Conservation (phyloP, 2,113 vertebrate genomes). For the Nestor notabilis region DNA sequence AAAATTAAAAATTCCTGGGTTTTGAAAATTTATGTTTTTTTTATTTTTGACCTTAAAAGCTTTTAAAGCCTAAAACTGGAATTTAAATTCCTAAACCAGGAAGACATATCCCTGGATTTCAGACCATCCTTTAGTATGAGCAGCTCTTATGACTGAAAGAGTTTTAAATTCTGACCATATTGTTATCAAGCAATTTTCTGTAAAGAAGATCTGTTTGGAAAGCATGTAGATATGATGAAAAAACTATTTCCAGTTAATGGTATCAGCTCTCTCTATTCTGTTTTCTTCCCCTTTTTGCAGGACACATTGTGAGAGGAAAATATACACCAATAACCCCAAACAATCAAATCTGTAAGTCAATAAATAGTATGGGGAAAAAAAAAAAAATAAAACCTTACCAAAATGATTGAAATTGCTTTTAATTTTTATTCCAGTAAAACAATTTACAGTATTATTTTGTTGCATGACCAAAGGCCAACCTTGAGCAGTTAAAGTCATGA, state of each 20-base stretch:
- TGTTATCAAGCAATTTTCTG: background rate
- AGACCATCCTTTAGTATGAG: background rate
- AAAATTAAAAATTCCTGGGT: background rate
- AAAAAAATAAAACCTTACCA: background rate
- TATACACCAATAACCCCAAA: background rate
- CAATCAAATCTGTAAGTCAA: background rate
- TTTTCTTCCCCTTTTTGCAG: background rate
- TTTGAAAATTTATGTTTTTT: background rate
- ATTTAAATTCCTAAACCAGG: background rate
- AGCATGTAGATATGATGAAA: background rate
- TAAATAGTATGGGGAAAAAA: background rate
- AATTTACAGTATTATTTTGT: slow-evolving; percentile 8
- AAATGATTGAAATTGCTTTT: background rate
- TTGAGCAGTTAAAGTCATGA: background rate
- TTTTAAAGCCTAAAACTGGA: background rate
- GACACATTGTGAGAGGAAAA: background rate
- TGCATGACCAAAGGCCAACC: background rate
- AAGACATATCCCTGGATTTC: fast-evolving
- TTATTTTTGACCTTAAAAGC: background rate
- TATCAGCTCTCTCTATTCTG: background rate
- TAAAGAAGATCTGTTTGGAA: background rate
- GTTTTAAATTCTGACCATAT: background rate
- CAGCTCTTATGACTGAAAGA: background rate
- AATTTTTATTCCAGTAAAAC: background rate
- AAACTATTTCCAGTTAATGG: background rate